phyloP scores from a whole-genome alignment of 2,797 vertebrate species.

The Rallus crepitans region DNA sequence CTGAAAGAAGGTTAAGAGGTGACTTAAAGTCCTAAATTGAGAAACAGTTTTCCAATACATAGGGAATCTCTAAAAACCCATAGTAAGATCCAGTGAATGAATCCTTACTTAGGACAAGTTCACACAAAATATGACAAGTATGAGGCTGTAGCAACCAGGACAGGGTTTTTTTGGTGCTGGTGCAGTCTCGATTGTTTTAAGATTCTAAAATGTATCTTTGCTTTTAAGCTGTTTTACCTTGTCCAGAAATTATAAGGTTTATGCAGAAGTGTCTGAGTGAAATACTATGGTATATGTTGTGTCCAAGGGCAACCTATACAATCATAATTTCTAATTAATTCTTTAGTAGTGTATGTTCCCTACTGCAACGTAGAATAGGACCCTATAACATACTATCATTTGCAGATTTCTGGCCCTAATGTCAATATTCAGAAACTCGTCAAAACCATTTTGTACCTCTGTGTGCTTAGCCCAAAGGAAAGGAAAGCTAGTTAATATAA shows the following conservation, averaged over 20 bases:
- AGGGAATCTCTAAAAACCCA: not conserved
- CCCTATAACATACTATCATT: not conserved
- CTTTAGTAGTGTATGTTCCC: not conserved
- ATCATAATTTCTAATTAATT: constrained; percentile 14
- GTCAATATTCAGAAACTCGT: not conserved
- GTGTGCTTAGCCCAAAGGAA: constrained; percentile 14
- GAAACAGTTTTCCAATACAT: not conserved
- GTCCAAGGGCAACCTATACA: not conserved
- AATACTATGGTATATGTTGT: not conserved
- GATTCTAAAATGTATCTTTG: not conserved
- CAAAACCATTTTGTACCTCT: constrained; percentile 1
- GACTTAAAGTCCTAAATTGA: not conserved
- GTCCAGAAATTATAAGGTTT: not conserved
- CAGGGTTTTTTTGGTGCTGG: not conserved
- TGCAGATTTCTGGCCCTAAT: not conserved
- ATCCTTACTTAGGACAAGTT: not conserved
- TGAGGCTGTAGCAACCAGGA: not conserved
- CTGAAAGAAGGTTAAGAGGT: constrained; percentile 43
- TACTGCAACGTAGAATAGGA: not conserved
- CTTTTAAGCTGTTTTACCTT: not conserved
- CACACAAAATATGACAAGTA: not conserved
- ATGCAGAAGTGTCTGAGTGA: not conserved
- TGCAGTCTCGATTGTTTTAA: not conserved
- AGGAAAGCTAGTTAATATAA: constrained; percentile 15
- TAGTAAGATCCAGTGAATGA: not conserved